Base-by-base conservation (phyloP, 2,113 vertebrate species). In the Nannospalax galili region DNA sequence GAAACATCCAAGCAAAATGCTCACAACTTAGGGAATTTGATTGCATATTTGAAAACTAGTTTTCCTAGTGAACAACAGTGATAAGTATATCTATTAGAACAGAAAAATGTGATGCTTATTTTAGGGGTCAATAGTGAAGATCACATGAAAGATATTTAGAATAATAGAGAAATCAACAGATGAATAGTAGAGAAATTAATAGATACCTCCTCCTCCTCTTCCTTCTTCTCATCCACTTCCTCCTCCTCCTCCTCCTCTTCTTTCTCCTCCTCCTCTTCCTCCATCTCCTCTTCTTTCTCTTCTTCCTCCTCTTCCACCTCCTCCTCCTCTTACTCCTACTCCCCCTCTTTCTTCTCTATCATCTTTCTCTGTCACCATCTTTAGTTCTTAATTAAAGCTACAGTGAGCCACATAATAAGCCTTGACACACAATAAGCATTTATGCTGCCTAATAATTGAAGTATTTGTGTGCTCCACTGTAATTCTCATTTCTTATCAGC, bases 401-500 rank as follows among this genome's bases (percentile, higher is more conserved):
- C 60, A 94, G 32, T 60, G 90, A 92, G 40, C 74, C 60, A 37
- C 32, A 84, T 40, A 67, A 58, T 90, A 74, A 93, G 28, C 48
- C 56, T 64, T 26, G 64, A 52, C 60, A 52, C 48, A 52, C 48
- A 52, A 52, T 52, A 52, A 52, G 48, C 48, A 48, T 60, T 82
- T 94, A 91, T 92, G 67, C 77, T 93, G 73, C 48, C 79, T 94
- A 95, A 85, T 92, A 90, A 94, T 70, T 69, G 86, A 89, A 48
- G 10, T 62, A 35, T 86, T 70, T 40, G 12, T 11, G 62, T 26
- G 28, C 19, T 79, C 37, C n/a, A 56, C 12, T 94, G 70, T 48
- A 84, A 95, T 96, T 93, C 52, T 95, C 88, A 94, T 84, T 93
- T 70, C 72, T 84, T 92, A 85, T 74, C 92, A 92, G 69, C 24